Evolutionary conservation across 2,888 invertebrate species (phyloP), one percentile per base, ranked within the genome.

Genomic region (Leptopilina myrica): DNA sequence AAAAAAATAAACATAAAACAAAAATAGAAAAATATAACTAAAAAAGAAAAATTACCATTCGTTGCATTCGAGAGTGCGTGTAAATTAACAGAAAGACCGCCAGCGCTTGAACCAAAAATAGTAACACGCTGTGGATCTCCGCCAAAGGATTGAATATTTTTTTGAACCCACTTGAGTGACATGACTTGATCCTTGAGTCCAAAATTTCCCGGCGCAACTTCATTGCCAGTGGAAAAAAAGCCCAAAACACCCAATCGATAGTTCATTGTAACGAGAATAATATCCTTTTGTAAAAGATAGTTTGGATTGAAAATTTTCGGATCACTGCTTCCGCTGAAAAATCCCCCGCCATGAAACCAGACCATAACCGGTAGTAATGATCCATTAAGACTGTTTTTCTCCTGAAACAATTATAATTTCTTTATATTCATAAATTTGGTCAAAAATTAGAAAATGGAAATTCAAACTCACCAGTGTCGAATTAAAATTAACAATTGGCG

Each of bases 221-320:
- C 77, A 77, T 86, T 78, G 7, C 66, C 66, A 14, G 66, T 66
- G 14, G 66, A 43, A 81, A 46, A 0, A 73, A 76, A 56, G 62
- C 89, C 89, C 0, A 90, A 73, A 12, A 84, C 79, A 6, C 86
- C 84, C 5, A 90, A 49, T 64, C 90, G 83, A 77, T 89, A 90
- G 84, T 90, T 90, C 14, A 89, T 67, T 7, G 88, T 86, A 2
- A 90, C 89, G 5, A 90, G 78, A 5, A 90, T 75, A n/a, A 89
- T 73, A 40, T 89, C 86, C 64, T 86, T 85, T 15, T 81, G 81
- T 5, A 90, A 8, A 9, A 90, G 78, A 76, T 86, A 88, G 80
- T 89, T 88, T 0, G 89, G 88, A 0, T 87, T 87, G 53, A 85
- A 88, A 5, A 87, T 0, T 0, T 64, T 11, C 46, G 84, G 83